Conservation (phyloP, 2,797 vertebrate species). For the Cryptoblepharus egeriae region DNA sequence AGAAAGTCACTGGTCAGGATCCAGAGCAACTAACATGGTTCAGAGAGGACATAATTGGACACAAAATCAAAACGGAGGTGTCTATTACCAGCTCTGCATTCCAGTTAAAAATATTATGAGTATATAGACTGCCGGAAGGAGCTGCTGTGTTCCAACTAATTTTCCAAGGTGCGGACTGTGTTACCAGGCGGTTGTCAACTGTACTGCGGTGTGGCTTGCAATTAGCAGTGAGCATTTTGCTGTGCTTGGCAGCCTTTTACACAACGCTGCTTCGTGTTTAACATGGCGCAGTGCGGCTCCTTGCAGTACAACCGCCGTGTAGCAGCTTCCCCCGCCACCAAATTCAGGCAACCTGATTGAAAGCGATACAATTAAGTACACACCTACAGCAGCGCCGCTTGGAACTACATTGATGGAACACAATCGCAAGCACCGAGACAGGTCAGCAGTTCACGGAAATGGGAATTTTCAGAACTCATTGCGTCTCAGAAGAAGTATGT, state of each 20-base stretch:
- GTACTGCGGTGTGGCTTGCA: constrained; percentile 21
- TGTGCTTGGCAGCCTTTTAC: constrained; percentile 6
- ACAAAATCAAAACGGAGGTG: too few species aligned
- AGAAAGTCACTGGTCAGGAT: too few species aligned
- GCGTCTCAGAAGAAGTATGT: rapidly evolving
- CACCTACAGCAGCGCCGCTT: rapidly evolving
- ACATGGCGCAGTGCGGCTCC: rapidly evolving
- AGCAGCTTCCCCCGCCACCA: not conserved
- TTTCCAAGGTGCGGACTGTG: not conserved
- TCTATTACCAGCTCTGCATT: not conserved
- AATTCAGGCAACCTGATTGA: not conserved
- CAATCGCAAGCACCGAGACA: rapidly evolving
- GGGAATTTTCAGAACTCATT: rapidly evolving
- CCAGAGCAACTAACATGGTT: too few species aligned
- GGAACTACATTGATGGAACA: not conserved
- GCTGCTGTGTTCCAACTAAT: not conserved
- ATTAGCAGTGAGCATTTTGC: constrained; percentile 2
- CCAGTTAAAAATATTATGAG: not conserved
- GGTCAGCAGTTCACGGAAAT: rapidly evolving
- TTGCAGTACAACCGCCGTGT: not conserved
- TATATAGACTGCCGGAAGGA: not conserved
- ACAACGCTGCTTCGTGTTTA: not conserved
- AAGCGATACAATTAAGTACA: constrained; percentile 6
- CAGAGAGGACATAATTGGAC: too few species aligned
- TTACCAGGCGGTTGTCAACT: not conserved